Conservation (phyloP, 1,140 invertebrate species). For the Sesamia nonagrioides region DNA sequence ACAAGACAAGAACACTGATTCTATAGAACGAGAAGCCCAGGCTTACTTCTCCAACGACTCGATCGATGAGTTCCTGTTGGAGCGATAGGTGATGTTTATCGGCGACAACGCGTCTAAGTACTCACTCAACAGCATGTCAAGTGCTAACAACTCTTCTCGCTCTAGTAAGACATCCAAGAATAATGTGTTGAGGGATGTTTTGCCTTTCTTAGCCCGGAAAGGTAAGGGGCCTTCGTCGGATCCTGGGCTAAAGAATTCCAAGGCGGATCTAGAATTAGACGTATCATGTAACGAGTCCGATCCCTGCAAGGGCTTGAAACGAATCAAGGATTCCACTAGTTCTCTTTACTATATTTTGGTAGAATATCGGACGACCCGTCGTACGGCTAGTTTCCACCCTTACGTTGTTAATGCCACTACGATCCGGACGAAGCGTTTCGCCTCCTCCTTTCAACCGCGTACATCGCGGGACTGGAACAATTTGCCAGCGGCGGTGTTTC, state of each 20-base stretch:
- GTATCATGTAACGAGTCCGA: conserved; percentile 70
- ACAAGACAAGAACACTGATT: conserved; percentile 56
- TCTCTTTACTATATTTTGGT: conserved; percentile 54
- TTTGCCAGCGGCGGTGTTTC: no score
- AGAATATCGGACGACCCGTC: no score
- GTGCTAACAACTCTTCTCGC: conserved; percentile 55
- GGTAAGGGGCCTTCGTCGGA: conserved; percentile 68
- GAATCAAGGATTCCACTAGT: conserved; percentile 60
- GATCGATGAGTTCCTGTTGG: conserved; percentile 76
- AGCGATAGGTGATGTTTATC: conserved; percentile 67
- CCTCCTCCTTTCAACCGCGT: no score
- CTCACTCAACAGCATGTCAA: conserved; percentile 62
- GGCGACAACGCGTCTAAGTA: conserved; percentile 76
- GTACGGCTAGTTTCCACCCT: no score
- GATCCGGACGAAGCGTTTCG: no score
- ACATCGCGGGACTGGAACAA: no score
- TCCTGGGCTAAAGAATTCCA: conserved; percentile 62
- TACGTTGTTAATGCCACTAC: no score
- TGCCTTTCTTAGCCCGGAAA: conserved; percentile 65
- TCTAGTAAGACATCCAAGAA: conserved; percentile 77
- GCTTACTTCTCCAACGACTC: conserved; percentile 78
- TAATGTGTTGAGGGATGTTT: conserved; percentile 69
- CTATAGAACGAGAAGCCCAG: conserved; percentile 72
- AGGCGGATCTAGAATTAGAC: conserved; percentile 66
- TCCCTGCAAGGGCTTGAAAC: conserved; percentile 49